These are phyloP conservation scores for Danionella cerebrum DNA, from an alignment of 2,113 vertebrate genomes.

Conservation along the genomic window DNA sequence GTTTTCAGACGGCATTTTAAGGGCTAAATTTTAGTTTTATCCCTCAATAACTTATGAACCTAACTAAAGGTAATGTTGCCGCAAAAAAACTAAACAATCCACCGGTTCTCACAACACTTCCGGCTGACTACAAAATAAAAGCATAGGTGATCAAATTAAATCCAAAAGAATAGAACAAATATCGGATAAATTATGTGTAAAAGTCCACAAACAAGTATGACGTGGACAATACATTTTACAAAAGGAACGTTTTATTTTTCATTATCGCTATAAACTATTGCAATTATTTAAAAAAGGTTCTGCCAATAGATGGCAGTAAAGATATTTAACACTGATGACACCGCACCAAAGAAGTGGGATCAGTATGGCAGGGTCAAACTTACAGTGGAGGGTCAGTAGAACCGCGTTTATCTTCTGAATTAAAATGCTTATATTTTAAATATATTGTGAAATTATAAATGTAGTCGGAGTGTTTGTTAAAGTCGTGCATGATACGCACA, in stretches of 20 bases:
- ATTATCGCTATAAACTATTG: no score
- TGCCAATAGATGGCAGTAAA: background rate
- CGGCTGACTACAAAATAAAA: constrained; percentile 21
- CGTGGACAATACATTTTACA: no score
- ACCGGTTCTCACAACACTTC: background rate
- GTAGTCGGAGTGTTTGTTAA: no score
- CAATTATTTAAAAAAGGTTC: no score
- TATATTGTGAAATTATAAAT: no score
- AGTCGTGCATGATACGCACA: no score
- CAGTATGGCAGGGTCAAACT: constrained; percentile 5
- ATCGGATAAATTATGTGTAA: no score
- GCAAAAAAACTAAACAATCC: background rate
- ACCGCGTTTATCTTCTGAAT: no score
- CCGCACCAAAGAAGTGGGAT: background rate
- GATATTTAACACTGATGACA: background rate
- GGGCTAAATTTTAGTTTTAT: background rate
- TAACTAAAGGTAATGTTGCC: background rate
- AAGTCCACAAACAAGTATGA: no score
- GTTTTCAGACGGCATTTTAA: constrained; percentile 52
- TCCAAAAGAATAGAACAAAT: no score
- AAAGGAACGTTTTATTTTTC: no score
- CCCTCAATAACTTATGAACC: background rate
- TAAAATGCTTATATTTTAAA: no score
- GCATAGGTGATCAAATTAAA: background rate
- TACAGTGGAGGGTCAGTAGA: background rate